Base-by-base conservation (phyloP, 2,113 vertebrate species). In the Phasianus colchicus region DNA sequence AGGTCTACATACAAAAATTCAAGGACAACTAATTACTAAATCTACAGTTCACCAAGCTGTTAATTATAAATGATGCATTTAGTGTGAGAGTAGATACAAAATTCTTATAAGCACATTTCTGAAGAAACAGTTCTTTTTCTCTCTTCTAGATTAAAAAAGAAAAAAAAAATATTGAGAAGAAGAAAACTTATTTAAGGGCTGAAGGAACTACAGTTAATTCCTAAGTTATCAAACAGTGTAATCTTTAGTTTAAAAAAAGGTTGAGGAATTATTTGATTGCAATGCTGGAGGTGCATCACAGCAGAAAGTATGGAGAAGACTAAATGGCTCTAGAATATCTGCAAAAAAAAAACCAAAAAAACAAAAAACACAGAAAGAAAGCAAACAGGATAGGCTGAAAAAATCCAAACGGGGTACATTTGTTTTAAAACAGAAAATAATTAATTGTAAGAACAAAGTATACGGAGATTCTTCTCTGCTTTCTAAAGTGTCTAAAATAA, bases 31-130 rank as follows among this genome's bases (percentile, higher is more conserved):
- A 21, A n/a, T 18, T 65, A 54, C 17, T 65, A 58, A 54, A 40
- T 57, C 43, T 84, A 58, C n/a, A 54, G 25, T 85, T 66, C 30
- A 8, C 14, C 21, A 80, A 58, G 40, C 11, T 0, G 0, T 34
- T 85, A 69, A 63, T 70, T 72, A 85, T 27, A 75, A 34, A 47
- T 58, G 4, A 82, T 29, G 4, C 8, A 73, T 40, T 30, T 61
- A 54, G 19, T 11, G 48, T 18, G 24, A 75, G 22, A 40, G 65
- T 8, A 77, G 10, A 42, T 24, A 58, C 20, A 70, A 30, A 77
- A 71, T 24, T 77, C 27, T 34, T 32, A 32, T 5, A 21, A 76
- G 5, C 24, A 47, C 5, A 6, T 27, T 8, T 22, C 13, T 50
- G 14, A 63, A 69, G 13, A n/a, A 75, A 3, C 20, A 9, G 5